Evolutionary conservation across 2,888 invertebrate genomes (phyloP), one percentile per base, ranked within the genome.

Genomic region (Drosophila rellima): DNA sequence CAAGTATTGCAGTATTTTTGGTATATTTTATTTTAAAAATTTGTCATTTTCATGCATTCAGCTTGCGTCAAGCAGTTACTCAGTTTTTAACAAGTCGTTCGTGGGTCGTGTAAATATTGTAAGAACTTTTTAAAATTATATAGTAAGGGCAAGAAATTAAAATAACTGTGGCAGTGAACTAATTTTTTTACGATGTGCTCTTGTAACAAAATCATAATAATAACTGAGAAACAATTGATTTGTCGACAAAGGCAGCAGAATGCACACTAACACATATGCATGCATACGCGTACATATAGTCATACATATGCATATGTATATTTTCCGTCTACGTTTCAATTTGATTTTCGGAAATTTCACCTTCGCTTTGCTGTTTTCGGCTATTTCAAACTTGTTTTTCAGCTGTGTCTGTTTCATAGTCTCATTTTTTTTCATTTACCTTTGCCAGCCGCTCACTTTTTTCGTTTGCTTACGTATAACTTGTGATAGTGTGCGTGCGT

Each of bases 291-390:
- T 35, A 42, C 23, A 50, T 50, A 70, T 72, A 76, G 33, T 23
- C 62, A 60, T 80, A 68, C 79, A 88, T 78, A 81, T 87, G 70
- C 70, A 80, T 69, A 74, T 78, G 67, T 78, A 74, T 89, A 82
- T 69, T 89, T 83, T 83, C 88, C 88, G 82, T 83, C 82, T 83
- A 83, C 82, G 82, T 89, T 83, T 89, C 90, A 83, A 88, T 89
- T 82, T 84, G 82, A 89, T 82, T 82, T 82, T 82, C 82, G 82
- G 82, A 82, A 82, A 82, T 82, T 82, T 82, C 82, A 82, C 82
- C 82, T 82, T 82, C 88, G 89, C 88, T 88, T 87, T 89, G 82
- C 88, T 84, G 88, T 89, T 82, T 82, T 82, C 85, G 82, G 82
- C 89, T 82, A 82, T 82, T 82, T 82, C 85, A 82, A 82, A 82